A percentile compares a stretch with the other conserved stretches of the same genome.
phyloP scores from a whole-genome alignment of 2,797 vertebrate genomes.

The Galagoides demidoff region DNA sequence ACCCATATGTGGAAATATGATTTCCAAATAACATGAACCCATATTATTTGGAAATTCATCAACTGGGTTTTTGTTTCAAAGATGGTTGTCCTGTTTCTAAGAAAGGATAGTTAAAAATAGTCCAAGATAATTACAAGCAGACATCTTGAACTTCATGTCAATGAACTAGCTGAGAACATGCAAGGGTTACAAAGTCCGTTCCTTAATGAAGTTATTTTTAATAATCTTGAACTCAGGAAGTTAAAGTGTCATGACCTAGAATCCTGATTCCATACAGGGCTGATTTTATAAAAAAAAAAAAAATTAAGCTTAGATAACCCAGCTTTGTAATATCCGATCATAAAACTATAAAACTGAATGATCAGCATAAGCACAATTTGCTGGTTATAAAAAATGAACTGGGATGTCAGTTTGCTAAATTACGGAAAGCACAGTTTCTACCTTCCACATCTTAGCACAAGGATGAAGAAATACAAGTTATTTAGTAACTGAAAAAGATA shows the following conservation, averaged over 20 bases:
- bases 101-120: not conserved
- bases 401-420: not conserved
- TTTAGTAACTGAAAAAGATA: conserved; percentile 12
- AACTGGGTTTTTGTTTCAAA: not conserved
- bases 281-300: not conserved
- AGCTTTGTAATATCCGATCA: not conserved
- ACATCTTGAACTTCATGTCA: not conserved
- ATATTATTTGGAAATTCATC: not conserved
- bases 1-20: not conserved
- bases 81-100: not conserved
- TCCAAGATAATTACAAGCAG: not conserved
- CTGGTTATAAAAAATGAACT: not conserved
- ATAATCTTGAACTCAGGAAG: not conserved
- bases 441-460: not conserved
- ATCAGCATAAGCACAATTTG: not conserved
- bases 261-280: not conserved
- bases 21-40: not conserved
- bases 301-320: not conserved
- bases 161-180: not conserved
- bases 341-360: not conserved
- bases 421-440: not conserved
- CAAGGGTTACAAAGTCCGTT: not conserved
- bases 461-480: not conserved
- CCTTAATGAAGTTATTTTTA: conserved; percentile 19
- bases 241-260: not conserved